These are phyloP conservation scores for Calosoma granatense DNA, from an alignment of 1,140 invertebrate species.

Conservation along the genomic window DNA sequence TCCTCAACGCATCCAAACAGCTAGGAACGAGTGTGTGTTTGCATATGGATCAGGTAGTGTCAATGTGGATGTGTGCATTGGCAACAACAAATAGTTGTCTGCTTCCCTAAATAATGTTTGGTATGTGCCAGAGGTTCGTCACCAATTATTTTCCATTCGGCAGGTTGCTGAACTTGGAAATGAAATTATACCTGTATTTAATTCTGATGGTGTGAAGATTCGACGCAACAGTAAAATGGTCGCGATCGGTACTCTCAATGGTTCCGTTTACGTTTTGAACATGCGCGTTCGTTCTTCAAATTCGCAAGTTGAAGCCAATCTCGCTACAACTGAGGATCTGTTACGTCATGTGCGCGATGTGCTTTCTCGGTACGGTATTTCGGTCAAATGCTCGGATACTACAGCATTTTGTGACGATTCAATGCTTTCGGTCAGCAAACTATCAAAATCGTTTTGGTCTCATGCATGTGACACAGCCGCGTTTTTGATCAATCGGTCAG, in stretches of 20 bases:
- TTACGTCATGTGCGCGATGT: constrained; percentile 17
- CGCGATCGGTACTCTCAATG: neutral
- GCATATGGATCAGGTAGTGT: neutral
- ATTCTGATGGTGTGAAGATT: neutral
- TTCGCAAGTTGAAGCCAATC: neutral
- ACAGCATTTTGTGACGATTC: constrained; percentile 18
- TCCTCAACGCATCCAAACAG: constrained; percentile 14
- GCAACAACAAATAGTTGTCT: constrained; percentile 10
- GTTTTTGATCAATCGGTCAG: constrained; percentile 31
- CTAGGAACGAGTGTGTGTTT: neutral
- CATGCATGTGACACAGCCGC: constrained; percentile 25
- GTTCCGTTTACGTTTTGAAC: neutral
- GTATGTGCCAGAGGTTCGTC: constrained; percentile 15
- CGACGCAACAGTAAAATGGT: neutral
- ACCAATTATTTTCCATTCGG: constrained; percentile 10
- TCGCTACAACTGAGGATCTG: neutral
- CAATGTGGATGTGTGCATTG: neutral
- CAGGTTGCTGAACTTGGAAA: neutral
- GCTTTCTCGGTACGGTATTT: constrained; percentile 11
- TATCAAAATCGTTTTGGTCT: constrained; percentile 20
- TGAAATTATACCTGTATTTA: no score
- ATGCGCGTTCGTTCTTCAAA: neutral
- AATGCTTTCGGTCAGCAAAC: constrained; percentile 4
- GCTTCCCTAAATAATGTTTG: constrained; percentile 15
- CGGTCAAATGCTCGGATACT: constrained; percentile 12